These are phyloP conservation scores for Dendrocincla tyrannina DNA, from an alignment of 2,797 vertebrate genomes.

Conservation along the genomic window DNA sequence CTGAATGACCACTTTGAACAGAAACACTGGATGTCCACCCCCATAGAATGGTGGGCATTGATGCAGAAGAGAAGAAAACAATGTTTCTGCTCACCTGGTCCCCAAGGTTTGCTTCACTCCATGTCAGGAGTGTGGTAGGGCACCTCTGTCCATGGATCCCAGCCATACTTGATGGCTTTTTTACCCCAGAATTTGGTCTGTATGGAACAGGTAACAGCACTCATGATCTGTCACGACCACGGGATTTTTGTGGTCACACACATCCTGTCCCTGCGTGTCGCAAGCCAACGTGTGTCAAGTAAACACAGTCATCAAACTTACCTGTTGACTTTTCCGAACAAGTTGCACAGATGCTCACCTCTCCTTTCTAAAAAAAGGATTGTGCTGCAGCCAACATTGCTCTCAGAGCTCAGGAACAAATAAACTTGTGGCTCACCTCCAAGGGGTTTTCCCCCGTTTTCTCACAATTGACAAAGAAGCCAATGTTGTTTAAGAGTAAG, in stretches of 20 bases:
- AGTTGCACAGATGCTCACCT: constrained; percentile 39
- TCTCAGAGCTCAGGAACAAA: constrained; percentile 56
- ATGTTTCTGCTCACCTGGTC: not conserved
- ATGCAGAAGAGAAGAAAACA: not conserved
- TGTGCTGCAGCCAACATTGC: constrained; percentile 34
- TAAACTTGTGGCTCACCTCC: constrained; percentile 59
- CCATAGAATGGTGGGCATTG: not conserved
- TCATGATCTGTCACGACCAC: not conserved
- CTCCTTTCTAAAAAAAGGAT: constrained; percentile 25
- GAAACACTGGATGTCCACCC: not conserved
- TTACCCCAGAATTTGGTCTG: not conserved
- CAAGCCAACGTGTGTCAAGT: not conserved
- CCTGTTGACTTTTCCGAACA: not conserved
- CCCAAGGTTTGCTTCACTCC: not conserved
- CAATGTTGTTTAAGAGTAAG: constrained; percentile 52
- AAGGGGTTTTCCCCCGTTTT: constrained; percentile 52
- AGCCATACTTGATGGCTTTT: not conserved
- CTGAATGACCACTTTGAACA: not conserved
- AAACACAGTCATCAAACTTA: not conserved
- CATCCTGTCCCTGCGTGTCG: not conserved
- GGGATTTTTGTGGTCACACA: fast-evolving
- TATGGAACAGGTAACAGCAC: not conserved
- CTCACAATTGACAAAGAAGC: constrained; percentile 60
- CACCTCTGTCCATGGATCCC: not conserved
- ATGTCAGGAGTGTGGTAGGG: not conserved